Conservation (phyloP, 2,113 vertebrate species). For the Corynorhinus townsendii region DNA sequence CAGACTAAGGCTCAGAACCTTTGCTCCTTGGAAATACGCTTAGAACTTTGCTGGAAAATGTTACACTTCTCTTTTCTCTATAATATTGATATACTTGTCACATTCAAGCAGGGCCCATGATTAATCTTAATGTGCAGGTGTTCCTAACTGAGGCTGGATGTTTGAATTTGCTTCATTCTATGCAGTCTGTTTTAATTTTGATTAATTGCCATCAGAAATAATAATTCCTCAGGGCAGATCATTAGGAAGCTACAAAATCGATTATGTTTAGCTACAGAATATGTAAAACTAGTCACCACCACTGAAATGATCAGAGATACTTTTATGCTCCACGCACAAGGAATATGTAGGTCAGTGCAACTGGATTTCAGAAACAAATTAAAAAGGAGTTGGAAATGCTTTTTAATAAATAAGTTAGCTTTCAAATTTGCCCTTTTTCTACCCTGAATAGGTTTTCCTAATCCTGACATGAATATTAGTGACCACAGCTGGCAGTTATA, state of each 20-base stretch:
- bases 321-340: not conserved
- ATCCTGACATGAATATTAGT: not conserved
- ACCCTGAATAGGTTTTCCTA: not conserved
- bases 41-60: constrained; percentile 11
- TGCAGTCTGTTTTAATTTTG: constrained; percentile 66
- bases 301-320: not conserved
- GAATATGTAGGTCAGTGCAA: not conserved
- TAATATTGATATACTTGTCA: constrained; percentile 56
- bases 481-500: not conserved
- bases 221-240: constrained; percentile 49
- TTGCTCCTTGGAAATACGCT: not conserved
- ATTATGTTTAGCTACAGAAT: constrained; percentile 15
- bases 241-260: constrained; percentile 52
- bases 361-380: not conserved
- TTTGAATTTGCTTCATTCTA: constrained; percentile 67
- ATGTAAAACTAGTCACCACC: not conserved
- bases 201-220: constrained; percentile 75
- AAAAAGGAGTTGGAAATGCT: not conserved
- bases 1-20: not conserved
- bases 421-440: not conserved
- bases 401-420: constrained; percentile 13
- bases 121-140: constrained; percentile 67
- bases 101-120: not conserved
- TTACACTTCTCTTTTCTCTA: not conserved
- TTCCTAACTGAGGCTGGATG: constrained; percentile 50